Conservation (phyloP, 2,113 vertebrate species). For the Channa maculata region DNA sequence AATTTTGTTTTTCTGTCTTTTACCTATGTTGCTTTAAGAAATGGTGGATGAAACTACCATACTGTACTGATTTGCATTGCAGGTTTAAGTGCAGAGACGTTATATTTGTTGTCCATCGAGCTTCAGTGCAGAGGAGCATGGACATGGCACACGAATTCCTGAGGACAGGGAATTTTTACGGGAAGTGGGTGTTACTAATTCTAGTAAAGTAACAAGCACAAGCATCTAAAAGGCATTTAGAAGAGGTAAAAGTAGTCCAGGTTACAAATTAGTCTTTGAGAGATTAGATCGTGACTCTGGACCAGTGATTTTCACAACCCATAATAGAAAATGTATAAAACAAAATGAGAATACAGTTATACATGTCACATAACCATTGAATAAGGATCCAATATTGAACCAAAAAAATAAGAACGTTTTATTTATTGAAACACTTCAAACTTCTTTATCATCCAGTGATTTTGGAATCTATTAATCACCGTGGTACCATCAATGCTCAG, state of each 20-base stretch:
- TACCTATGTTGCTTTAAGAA: not conserved
- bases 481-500: slow-evolving; percentile 26
- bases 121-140: slow-evolving; percentile 32
- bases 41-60: no score
- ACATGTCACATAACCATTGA: no score
- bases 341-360: no score
- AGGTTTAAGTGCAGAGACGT: not conserved
- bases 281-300: not conserved
- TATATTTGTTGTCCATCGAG: not conserved
- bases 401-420: slow-evolving; percentile 3
- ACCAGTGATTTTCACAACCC: no score
- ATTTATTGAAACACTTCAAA: slow-evolving; percentile 58
- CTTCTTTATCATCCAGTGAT: slow-evolving; percentile 16
- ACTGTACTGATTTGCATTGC: no score
- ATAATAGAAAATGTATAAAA: no score
- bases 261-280: not conserved
- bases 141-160: slow-evolving; percentile 13
- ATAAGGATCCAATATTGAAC: slow-evolving; percentile 1
- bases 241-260: no score
- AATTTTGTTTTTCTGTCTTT: not conserved
- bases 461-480: slow-evolving; percentile 41
- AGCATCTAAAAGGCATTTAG: not conserved
- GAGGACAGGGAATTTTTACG: slow-evolving; percentile 11
- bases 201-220: not conserved
- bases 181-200: slow-evolving; percentile 19